Conservation (phyloP, 2,888 invertebrate species). For the Siphlonurus alternatus region DNA sequence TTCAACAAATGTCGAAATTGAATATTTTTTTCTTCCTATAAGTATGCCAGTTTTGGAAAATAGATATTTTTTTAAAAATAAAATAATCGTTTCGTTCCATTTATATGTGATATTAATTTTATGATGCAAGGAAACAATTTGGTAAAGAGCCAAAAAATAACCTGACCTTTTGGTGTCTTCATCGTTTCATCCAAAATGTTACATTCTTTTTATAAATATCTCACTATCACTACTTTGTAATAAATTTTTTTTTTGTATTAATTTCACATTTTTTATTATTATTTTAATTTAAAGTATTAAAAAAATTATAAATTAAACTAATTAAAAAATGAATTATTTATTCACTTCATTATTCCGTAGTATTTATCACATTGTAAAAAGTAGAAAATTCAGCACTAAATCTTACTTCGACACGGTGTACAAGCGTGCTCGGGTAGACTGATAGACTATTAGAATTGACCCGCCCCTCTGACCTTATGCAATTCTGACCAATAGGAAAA, state of each 20-base stretch:
- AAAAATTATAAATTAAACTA: not conserved
- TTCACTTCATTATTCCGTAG: not conserved
- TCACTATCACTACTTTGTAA: not conserved
- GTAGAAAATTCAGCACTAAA: not conserved
- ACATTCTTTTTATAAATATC: not conserved
- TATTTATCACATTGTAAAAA: not conserved
- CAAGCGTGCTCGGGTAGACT: not conserved
- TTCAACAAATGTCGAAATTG: no score
- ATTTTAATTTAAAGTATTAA: not conserved
- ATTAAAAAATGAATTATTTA: not conserved
- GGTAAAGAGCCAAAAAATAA: not conserved
- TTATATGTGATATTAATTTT: not conserved
- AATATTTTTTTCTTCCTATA: not conserved
- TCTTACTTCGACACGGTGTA: not conserved
- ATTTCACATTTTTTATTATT: not conserved
- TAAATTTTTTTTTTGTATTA: not conserved
- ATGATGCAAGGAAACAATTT: not conserved
- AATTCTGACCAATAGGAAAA: not conserved
- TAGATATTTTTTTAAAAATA: not conserved
- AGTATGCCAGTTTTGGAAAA: not conserved
- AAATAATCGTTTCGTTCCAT: not conserved
- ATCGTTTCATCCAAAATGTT: not conserved
- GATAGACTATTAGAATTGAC: conserved; percentile 1
- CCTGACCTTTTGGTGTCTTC: not conserved
- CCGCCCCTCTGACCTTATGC: conserved; percentile 3